Percentiles rank a stretch among this genome's conserved stretches.
Evolutionary conservation across 2,888 invertebrate species (phyloP).

Genomic region (Xiphydria camelus): DNA sequence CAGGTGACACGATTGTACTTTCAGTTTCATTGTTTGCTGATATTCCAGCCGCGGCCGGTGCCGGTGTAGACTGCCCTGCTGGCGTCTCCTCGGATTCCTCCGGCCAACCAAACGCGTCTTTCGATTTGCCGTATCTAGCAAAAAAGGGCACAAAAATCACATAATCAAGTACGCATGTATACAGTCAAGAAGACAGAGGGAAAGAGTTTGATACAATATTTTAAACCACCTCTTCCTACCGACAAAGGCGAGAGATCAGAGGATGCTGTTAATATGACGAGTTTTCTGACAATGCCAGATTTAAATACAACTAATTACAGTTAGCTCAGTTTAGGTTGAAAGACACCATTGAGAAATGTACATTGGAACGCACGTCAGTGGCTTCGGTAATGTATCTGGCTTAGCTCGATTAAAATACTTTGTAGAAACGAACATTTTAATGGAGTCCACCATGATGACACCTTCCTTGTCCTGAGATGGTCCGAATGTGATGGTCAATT

Average conservation of each 20-base stretch:
- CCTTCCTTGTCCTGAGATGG: slow-evolving; percentile 85
- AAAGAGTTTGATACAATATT: slow-evolving; percentile 8
- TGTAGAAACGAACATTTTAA: slow-evolving; percentile 76
- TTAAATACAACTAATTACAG: too few relatives aligned
- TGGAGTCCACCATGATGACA: slow-evolving; percentile 90
- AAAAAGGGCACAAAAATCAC: too few relatives aligned
- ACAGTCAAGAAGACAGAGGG: background rate
- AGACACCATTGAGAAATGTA: too few relatives aligned
- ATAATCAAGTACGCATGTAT: background rate
- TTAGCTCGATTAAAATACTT: too few relatives aligned
- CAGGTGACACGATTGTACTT: slow-evolving; percentile 49
- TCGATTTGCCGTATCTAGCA: slow-evolving; percentile 85
- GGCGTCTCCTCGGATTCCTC: slow-evolving; percentile 85
- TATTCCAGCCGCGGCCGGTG: slow-evolving; percentile 43
- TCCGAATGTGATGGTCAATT: slow-evolving; percentile 80
- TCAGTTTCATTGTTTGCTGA: slow-evolving; percentile 55
- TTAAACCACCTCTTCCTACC: background rate
- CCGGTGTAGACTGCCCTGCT: slow-evolving; percentile 49
- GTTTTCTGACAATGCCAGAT: too few relatives aligned
- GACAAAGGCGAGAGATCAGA: too few relatives aligned
- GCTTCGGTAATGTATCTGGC: too few relatives aligned
- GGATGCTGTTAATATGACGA: too few relatives aligned
- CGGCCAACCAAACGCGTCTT: slow-evolving; percentile 96
- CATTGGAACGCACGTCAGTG: too few relatives aligned
- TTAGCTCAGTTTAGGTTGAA: too few relatives aligned